phyloP scores from a whole-genome alignment of 2,888 invertebrate species.

The Lycocerus yunnanus region DNA sequence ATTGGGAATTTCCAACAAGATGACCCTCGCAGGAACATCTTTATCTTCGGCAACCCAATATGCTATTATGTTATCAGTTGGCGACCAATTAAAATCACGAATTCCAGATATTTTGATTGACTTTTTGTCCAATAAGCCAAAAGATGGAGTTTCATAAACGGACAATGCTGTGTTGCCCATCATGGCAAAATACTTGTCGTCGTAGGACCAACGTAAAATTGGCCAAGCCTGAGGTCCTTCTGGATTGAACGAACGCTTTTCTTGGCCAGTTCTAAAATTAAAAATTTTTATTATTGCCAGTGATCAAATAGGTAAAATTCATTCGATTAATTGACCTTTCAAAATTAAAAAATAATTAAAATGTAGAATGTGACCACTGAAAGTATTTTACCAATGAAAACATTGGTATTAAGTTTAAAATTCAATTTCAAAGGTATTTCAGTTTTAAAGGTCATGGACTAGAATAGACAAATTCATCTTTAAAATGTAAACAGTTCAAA shows the following conservation, averaged over 20 bases:
- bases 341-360: no score
- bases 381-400: no score
- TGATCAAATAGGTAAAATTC: no score
- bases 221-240: conserved; percentile 86
- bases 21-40: conserved; percentile 94
- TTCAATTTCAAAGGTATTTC: no score
- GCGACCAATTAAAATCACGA: conserved; percentile 97
- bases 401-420: no score
- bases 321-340: no score
- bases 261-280: conserved; percentile 74
- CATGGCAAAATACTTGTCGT: conserved; percentile 93
- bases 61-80: conserved; percentile 92
- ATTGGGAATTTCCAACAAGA: conserved; percentile 89
- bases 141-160: conserved; percentile 96
- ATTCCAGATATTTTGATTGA: conserved; percentile 90
- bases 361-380: no score
- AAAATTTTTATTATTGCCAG: not conserved
- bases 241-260: conserved; percentile 88
- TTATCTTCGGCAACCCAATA: conserved; percentile 99
- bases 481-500: no score
- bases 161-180: conserved; percentile 84
- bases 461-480: no score
- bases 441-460: no score
- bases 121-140: conserved; percentile 91
- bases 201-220: conserved; percentile 96